Conservation (phyloP, 2,888 invertebrate genomes). For the Polyploca ridens region DNA sequence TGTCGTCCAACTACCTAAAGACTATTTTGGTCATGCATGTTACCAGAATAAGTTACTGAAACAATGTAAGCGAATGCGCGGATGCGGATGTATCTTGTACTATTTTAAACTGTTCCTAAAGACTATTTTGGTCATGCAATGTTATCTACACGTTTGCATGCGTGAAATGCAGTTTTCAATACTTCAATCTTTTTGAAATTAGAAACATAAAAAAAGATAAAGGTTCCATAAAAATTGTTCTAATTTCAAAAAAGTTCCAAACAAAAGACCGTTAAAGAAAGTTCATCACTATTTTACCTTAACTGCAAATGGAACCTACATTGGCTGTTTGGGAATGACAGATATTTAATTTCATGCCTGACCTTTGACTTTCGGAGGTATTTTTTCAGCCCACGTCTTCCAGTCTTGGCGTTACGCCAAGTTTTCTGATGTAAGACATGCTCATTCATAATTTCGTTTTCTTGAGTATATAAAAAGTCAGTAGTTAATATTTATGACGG, state of each 20-base stretch:
- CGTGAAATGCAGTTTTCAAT: too few relatives aligned
- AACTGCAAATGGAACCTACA: constrained; percentile 37
- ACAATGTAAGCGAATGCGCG: too few relatives aligned
- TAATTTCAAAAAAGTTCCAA: background rate
- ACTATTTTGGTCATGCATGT: too few relatives aligned
- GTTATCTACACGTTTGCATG: too few relatives aligned
- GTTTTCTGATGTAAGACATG: constrained; percentile 49
- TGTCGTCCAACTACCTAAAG: too few relatives aligned
- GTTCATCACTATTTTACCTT: constrained; percentile 19
- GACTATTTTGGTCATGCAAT: too few relatives aligned
- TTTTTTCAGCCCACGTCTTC: constrained; percentile 54
- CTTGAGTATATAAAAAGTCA: constrained; percentile 11
- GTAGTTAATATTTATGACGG: background rate
- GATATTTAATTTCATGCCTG: constrained; percentile 46
- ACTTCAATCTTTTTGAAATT: too few relatives aligned
- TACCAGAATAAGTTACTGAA: too few relatives aligned
- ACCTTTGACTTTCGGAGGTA: constrained; percentile 61
- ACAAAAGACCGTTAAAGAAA: background rate
- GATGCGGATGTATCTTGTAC: too few relatives aligned
- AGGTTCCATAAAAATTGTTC: background rate
- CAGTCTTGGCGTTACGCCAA: constrained; percentile 61
- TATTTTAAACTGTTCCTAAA: too few relatives aligned
- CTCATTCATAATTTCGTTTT: constrained; percentile 64
- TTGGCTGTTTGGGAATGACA: constrained; percentile 29
- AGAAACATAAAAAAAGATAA: too few relatives aligned